Evolutionary conservation across 1,140 invertebrate genomes (phyloP), one percentile per base, ranked within the genome.

Genomic region (Orussus abietinus): DNA sequence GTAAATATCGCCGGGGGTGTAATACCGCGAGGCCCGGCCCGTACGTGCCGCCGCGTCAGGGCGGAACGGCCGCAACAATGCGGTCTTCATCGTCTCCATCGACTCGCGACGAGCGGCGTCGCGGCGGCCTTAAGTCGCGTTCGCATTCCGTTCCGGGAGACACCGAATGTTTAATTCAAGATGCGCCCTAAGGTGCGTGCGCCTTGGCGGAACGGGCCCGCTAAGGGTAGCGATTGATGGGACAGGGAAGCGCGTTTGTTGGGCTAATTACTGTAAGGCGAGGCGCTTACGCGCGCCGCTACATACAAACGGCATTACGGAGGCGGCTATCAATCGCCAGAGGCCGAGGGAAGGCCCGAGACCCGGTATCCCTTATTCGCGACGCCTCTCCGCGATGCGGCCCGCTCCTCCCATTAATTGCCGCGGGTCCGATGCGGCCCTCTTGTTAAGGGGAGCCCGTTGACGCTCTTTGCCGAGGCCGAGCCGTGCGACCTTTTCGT

Each of bases 251-350:
- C 62, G 61, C 68, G 66, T 70, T 71, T 72, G 68, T 72, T 66
- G 68, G 66, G 68, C 68, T 72, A 74, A 74, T 74, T 74, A 72
- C 69, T 62, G 69, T 69, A 64, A 69, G 69, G 59, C 66, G 63
- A 71, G 63, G 66, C 68, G 68, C 64, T 71, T 69, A 69, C 62
- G 65, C 61, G 60, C 59, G 61, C 60, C 62, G 66, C 64, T 64
- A 72, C 68, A 74, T 67, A 74, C 66, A 72, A 74, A 74, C 66
- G 66, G 67, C 69, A 72, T 72, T 72, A 71, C 64, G 66, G 56
- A 63, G 60, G 59, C 62, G 57, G 60, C 59, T 62, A 72, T 72
- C 66, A 71, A 69, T 71, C 68, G 61, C 59, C 39, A 42, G 22
- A 6, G 22, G 22, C 6, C 22, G 6, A 25, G 22, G n/a, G 22